phyloP scores from a whole-genome alignment of 2,797 vertebrate species.

The Morus bassanus region DNA sequence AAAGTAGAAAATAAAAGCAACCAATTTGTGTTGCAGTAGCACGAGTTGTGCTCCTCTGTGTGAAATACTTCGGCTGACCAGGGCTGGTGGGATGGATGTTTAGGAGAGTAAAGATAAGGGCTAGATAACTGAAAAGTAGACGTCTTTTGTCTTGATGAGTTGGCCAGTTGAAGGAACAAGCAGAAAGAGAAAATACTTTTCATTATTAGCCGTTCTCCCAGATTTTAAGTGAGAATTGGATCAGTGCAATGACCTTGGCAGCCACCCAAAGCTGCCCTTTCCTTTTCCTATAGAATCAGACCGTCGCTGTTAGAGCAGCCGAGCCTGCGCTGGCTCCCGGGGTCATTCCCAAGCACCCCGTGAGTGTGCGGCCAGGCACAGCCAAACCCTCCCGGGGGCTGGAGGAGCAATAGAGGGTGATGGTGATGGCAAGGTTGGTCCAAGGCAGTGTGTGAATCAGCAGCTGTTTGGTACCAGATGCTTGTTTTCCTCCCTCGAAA shows the following conservation, averaged over 20 bases:
- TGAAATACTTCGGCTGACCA: not conserved
- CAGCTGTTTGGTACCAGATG: not conserved
- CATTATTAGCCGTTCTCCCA: not conserved
- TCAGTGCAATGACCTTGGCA: too few relatives aligned
- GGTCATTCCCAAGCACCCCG: not conserved
- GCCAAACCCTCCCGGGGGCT: not conserved
- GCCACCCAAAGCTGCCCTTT: not conserved
- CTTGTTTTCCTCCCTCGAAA: not conserved
- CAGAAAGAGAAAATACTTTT: not conserved
- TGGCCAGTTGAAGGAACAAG: not conserved
- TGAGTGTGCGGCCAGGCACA: rapidly evolving
- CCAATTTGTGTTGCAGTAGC: not conserved
- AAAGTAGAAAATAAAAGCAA: not conserved
- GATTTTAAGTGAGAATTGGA: not conserved
- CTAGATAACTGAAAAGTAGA: not conserved
- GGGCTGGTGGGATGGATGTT: not conserved
- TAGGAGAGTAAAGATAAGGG: too few relatives aligned
- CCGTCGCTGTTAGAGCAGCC: rapidly evolving
- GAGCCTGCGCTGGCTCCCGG: not conserved
- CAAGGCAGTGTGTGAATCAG: not conserved
- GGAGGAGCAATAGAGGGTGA: not conserved
- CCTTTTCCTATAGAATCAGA: not conserved
- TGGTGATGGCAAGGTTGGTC: not conserved
- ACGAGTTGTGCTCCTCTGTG: rapidly evolving
- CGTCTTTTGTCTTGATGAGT: too few relatives aligned